These are phyloP conservation scores for Acanthosepion esculentum DNA, from an alignment of 2,888 invertebrate genomes.

Conservation along the genomic window DNA sequence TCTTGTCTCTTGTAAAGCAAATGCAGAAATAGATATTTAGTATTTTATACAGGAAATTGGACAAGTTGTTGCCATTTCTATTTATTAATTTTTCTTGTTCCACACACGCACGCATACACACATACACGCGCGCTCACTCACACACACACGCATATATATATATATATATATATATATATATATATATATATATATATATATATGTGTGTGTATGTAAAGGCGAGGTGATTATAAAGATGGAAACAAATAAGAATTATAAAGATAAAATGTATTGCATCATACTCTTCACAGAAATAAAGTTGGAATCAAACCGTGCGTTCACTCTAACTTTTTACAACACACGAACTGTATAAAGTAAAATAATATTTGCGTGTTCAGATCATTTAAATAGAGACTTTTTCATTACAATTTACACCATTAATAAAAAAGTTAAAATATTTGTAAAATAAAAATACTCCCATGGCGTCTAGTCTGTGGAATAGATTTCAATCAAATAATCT, in stretches of 20 bases:
- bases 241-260: background rate
- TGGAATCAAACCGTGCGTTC: background rate
- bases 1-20: background rate
- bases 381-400: background rate
- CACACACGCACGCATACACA: background rate
- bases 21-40: background rate
- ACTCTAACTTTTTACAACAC: background rate
- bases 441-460: too few relatives aligned
- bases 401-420: too few relatives aligned
- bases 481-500: too few relatives aligned
- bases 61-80: background rate
- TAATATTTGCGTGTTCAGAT: background rate
- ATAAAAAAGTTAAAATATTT: too few relatives aligned
- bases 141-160: too few relatives aligned
- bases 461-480: too few relatives aligned
- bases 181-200: background rate
- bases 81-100: background rate
- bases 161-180: background rate
- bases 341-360: background rate
- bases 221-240: background rate
- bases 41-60: background rate
- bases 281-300: background rate
- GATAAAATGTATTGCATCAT: background rate
- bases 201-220: background rate
- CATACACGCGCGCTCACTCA: rapidly evolving